A percentile compares a stretch with the other conserved stretches of the same genome.
Conservation (phyloP, 53 echinoderm and acorn worm species). For the Astropecten irregularis region DNA sequence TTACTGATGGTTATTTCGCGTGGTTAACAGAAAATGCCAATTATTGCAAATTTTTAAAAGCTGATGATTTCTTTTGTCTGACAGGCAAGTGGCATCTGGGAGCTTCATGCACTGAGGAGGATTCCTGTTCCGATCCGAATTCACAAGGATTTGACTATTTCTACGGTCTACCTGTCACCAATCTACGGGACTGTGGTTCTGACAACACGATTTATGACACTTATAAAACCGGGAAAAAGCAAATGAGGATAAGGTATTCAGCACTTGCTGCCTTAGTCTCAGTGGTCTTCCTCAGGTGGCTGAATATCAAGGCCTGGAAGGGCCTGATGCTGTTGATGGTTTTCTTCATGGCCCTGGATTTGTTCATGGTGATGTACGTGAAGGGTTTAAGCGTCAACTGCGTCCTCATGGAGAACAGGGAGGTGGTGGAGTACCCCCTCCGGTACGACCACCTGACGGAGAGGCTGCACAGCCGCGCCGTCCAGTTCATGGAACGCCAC, state of each 20-base stretch:
- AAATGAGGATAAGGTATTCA: background rate
- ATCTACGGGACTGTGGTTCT: conserved; percentile 83
- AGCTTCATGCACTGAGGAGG: conserved; percentile 47
- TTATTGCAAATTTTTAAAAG: too few relatives aligned
- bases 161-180: conserved; percentile 93
- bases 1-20: too few relatives aligned
- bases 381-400: conserved; percentile 64
- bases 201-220: conserved; percentile 70
- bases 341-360: background rate
- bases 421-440: conserved; percentile 88
- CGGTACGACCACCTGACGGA: conserved; percentile 75
- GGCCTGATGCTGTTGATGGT: background rate
- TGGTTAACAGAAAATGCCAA: too few relatives aligned
- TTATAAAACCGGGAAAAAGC: background rate
- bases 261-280: background rate
- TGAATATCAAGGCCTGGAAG: background rate
- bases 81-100: conserved; percentile 98
- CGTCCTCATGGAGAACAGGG: conserved; percentile 80
- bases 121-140: conserved; percentile 83
- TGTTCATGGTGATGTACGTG: background rate
- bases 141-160: conserved; percentile 94
- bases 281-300: background rate
- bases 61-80: too few relatives aligned
- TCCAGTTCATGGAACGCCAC: conserved; percentile 80
- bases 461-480: conserved; percentile 76